These are phyloP conservation scores for Sinodicranocentrus sp. DNA, from an alignment of 2,888 invertebrate species.

Conservation along the genomic window DNA sequence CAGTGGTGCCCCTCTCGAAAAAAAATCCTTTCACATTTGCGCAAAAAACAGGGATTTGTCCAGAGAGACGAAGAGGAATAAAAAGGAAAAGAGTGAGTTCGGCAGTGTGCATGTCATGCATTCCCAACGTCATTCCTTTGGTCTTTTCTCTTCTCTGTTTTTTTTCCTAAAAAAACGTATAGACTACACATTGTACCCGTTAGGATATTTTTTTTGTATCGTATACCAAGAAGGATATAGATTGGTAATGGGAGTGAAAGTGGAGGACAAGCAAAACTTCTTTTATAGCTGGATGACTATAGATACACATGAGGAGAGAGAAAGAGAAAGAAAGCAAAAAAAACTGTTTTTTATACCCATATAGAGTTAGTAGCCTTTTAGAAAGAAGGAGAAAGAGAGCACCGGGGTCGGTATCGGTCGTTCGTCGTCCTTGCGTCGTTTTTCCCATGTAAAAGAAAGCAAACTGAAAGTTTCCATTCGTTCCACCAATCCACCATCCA, in stretches of 20 bases:
- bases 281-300: background rate
- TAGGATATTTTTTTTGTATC: too few species aligned
- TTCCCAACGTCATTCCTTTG: slow-evolving; percentile 21
- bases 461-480: slow-evolving; percentile 14
- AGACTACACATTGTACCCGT: too few species aligned
- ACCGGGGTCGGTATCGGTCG: slow-evolving; percentile 70
- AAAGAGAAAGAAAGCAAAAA: background rate
- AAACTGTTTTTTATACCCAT: background rate
- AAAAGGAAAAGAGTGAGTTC: background rate
- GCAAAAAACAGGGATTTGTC: slow-evolving; percentile 65
- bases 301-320: background rate
- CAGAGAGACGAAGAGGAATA: slow-evolving; percentile 42
- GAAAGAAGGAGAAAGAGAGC: slow-evolving; percentile 50
- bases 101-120: slow-evolving; percentile 5
- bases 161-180: too few species aligned
- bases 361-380: background rate
- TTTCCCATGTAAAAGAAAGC: slow-evolving; percentile 56
- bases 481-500: slow-evolving; percentile 52
- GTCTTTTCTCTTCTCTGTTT: slow-evolving; percentile 7
- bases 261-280: slow-evolving; percentile 8
- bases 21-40: slow-evolving; percentile 57
- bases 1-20: too few species aligned
- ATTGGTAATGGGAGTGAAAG: slow-evolving; percentile 48
- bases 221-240: slow-evolving; percentile 21
- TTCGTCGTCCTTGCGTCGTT: slow-evolving; percentile 69